Percentiles rank a stretch among this genome's conserved stretches.
Evolutionary conservation across 2,113 vertebrate species (phyloP).

Genomic region (Hippoglossus stenolepis): DNA sequence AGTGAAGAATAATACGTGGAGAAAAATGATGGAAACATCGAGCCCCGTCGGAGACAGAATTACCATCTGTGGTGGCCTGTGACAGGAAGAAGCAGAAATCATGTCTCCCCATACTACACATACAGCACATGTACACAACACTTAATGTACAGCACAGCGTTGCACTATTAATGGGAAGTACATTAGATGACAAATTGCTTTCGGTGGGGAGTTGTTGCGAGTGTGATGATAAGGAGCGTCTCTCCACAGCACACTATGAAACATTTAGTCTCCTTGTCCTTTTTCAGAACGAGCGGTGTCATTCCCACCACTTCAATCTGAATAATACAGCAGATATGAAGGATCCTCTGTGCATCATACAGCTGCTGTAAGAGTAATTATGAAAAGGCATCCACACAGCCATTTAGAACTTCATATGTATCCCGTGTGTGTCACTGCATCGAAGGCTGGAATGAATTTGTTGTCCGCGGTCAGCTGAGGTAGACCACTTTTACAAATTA

Average conservation of each 20-base stretch:
- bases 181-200: slow-evolving; percentile 42
- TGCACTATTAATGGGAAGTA: slow-evolving; percentile 17
- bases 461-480: slow-evolving; percentile 15
- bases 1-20: background rate
- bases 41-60: background rate
- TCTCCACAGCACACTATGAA: slow-evolving; percentile 25
- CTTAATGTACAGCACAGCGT: background rate
- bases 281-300: slow-evolving; percentile 63
- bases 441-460: background rate
- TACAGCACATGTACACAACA: slow-evolving; percentile 7
- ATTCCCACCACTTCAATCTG: slow-evolving; percentile 60
- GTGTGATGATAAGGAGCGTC: slow-evolving; percentile 30
- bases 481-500: slow-evolving; percentile 15
- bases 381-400: slow-evolving; percentile 26
- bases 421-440: background rate
- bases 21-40: slow-evolving; percentile 11
- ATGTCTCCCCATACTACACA: background rate
- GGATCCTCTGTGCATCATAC: slow-evolving; percentile 43
- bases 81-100: background rate
- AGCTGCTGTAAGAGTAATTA: slow-evolving; percentile 55
- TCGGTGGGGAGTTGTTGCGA: slow-evolving; percentile 18
- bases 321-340: slow-evolving; percentile 58
- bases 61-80: too few relatives aligned
- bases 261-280: slow-evolving; percentile 48
- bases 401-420: slow-evolving; percentile 21